A percentile compares a stretch with the other conserved stretches of the same genome.
Conservation (phyloP, 2,888 invertebrate genomes). For the Dermolepida albohirtum region DNA sequence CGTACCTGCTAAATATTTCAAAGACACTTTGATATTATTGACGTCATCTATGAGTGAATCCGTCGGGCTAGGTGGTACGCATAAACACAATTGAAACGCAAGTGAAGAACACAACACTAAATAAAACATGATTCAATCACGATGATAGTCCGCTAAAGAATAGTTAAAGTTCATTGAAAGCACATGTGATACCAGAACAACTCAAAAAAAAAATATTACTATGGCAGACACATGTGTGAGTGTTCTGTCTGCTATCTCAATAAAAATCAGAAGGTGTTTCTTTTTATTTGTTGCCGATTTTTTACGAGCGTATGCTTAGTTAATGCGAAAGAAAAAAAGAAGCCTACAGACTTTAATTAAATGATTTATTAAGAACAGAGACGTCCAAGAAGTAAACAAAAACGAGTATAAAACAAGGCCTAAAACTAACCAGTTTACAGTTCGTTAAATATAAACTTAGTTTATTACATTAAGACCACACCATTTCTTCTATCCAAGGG, state of each 20-base stretch:
- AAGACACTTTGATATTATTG: conserved; percentile 38
- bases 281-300: conserved; percentile 32
- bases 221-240: conserved; percentile 30
- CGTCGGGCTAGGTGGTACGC: conserved; percentile 43
- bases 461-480: conserved; percentile 35
- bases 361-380: conserved; percentile 24
- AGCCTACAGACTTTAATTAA: conserved; percentile 2
- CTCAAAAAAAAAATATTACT: conserved; percentile 29
- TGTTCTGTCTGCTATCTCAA: conserved; percentile 36
- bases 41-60: conserved; percentile 39
- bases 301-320: conserved; percentile 12
- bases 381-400: conserved; percentile 5
- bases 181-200: conserved; percentile 28
- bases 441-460: neutral
- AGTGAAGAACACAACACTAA: conserved; percentile 19
- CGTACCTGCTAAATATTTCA: conserved; percentile 39
- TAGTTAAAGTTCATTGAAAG: conserved; percentile 30
- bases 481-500: conserved; percentile 41
- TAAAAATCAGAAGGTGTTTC: conserved; percentile 32
- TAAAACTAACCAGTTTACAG: neutral
- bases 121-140: conserved; percentile 16
- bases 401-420: conserved; percentile 2
- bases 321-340: conserved; percentile 3
- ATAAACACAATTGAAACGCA: conserved; percentile 21
- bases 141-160: conserved; percentile 6